These are phyloP conservation scores for Sminthopsis crassicaudata DNA, from an alignment of 2,113 vertebrate genomes.

Conservation along the genomic window DNA sequence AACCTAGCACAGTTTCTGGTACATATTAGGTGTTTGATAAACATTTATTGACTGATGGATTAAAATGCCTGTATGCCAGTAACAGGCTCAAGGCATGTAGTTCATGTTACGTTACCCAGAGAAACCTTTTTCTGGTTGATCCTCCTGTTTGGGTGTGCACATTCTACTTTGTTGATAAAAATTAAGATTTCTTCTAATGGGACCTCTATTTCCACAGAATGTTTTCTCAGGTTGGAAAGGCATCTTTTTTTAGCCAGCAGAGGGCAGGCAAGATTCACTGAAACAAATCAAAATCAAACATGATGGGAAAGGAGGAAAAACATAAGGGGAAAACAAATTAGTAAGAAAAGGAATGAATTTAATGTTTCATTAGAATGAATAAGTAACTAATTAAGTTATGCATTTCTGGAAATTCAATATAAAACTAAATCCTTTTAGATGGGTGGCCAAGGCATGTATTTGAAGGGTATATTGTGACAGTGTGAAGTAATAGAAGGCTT, in stretches of 20 bases:
- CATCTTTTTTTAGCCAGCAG: slow-evolving; percentile 54
- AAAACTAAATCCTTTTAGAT: not conserved
- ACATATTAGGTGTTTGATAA: not conserved
- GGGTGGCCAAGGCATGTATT: not conserved
- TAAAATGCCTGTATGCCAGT: not conserved
- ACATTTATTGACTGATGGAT: not conserved
- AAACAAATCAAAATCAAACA: not conserved
- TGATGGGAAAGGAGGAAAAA: not conserved
- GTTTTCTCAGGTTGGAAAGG: not conserved
- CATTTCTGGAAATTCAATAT: not conserved
- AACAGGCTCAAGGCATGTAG: not conserved
- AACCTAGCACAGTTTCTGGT: not conserved
- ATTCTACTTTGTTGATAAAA: not conserved
- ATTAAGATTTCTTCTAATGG: not conserved
- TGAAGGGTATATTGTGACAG: not conserved
- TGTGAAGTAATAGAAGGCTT: not conserved
- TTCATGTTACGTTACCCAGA: not conserved
- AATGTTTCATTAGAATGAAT: slow-evolving; percentile 2
- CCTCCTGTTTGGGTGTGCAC: not conserved
- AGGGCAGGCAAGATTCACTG: slow-evolving; percentile 42
- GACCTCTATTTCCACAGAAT: not conserved
- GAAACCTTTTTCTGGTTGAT: not conserved
- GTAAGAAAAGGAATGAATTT: slow-evolving; percentile 5
- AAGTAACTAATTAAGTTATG: not conserved
- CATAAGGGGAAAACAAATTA: not conserved